Conservation (phyloP, 2,797 vertebrate species). For the Gobionotothen gibberifrons region DNA sequence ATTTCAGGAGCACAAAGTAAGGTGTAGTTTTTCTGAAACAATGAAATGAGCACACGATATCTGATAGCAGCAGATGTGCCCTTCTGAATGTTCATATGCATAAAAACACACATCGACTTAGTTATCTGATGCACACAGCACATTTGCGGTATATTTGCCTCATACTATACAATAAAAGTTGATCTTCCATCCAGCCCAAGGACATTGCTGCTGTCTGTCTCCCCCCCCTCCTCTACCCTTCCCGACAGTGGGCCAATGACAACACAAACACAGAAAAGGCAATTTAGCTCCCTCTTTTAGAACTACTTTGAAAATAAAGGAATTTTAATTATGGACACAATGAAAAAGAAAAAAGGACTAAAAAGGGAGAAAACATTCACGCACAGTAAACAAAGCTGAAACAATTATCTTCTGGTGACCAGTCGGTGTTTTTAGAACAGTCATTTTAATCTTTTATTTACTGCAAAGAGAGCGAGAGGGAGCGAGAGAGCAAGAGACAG, state of each 20-base stretch:
- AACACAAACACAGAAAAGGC: slow-evolving; percentile 87
- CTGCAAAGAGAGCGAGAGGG: slow-evolving; percentile 84
- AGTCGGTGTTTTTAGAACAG: slow-evolving; percentile 92
- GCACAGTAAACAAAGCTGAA: slow-evolving; percentile 93
- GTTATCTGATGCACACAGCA: slow-evolving; percentile 12
- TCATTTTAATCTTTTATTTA: slow-evolving; percentile 97
- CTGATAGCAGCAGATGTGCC: slow-evolving; percentile 27
- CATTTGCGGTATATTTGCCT: slow-evolving; percentile 24
- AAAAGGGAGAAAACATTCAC: slow-evolving; percentile 93
- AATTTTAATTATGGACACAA: slow-evolving; percentile 90
- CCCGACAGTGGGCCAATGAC: slow-evolving; percentile 83
- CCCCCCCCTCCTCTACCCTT: slow-evolving; percentile 74
- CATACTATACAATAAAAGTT: slow-evolving; percentile 76
- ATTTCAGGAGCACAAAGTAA: slow-evolving; percentile 42
- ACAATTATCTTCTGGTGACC: slow-evolving; percentile 97
- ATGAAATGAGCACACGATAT: slow-evolving; percentile 37
- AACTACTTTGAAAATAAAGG: slow-evolving; percentile 90
- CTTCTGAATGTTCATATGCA: slow-evolving; percentile 28
- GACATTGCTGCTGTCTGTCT: slow-evolving; percentile 75
- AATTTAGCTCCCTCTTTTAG: slow-evolving; percentile 87
- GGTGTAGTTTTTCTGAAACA: slow-evolving; percentile 19
- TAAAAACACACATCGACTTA: slow-evolving; percentile 15
- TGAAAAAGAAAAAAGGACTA: slow-evolving; percentile 87
- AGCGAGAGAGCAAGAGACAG: slow-evolving; percentile 82
- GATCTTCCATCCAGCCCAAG: slow-evolving; percentile 84